These are phyloP conservation scores for Mus musculus DNA, from an alignment of 2,113 vertebrate genomes.

Conservation along the genomic window GRCm39 chr6:86635501-86636000, in stretches of 20 bases:
- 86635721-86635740: background rate
- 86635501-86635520: background rate
- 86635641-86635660: background rate
- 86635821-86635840: conserved; percentile 33
- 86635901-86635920: conserved; percentile 39
- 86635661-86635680: background rate
- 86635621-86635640: background rate
- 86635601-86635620: background rate
- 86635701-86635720: background rate
- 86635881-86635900: conserved; percentile 20
- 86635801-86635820: conserved; percentile 27
- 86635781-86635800: background rate
- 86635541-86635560: background rate
- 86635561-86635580: background rate
- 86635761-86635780: background rate
- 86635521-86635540: background rate
- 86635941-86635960: conserved; percentile 60
- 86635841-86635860: background rate
- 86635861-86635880: conserved; percentile 20
- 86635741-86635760: background rate
- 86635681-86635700: conserved; percentile 4
- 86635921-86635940: conserved; percentile 55
- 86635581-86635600: background rate
- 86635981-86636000: conserved; percentile 57
- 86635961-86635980: conserved; percentile 17